Conservation (phyloP, 2,797 vertebrate species). For the Cichlasoma orientale region DNA sequence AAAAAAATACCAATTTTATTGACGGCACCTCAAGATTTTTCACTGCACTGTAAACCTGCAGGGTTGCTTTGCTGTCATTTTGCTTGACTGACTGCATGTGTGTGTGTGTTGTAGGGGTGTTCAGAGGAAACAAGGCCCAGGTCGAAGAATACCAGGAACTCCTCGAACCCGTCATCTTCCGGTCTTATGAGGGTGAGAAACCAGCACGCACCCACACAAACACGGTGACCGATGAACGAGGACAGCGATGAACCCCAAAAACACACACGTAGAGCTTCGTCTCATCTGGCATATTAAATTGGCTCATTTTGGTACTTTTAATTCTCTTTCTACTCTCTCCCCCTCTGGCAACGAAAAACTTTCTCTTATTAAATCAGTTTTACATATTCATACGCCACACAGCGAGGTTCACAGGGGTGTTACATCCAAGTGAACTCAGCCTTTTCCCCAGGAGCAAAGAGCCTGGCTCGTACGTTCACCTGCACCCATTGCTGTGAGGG, state of each 20-base stretch:
- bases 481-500: conserved; percentile 4
- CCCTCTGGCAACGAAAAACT: conserved; percentile 19
- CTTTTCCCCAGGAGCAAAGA: conserved; percentile 10
- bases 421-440: conserved; percentile 32
- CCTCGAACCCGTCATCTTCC: conserved; percentile 89
- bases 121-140: conserved; percentile 88
- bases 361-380: conserved; percentile 39
- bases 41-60: neutral
- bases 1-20: neutral
- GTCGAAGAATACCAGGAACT: conserved; percentile 93
- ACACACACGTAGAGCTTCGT: neutral
- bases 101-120: conserved; percentile 81
- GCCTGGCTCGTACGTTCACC: conserved; percentile 19
- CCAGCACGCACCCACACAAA: neutral
- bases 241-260: accelerated
- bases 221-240: neutral
- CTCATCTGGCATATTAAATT: neutral
- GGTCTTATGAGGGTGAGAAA: conserved; percentile 87
- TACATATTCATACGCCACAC: conserved; percentile 59
- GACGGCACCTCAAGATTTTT: neutral
- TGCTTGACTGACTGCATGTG: neutral
- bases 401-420: conserved; percentile 18
- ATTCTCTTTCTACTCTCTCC: neutral
- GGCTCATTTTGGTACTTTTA: conserved; percentile 10
- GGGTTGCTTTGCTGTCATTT: neutral